Conservation (phyloP, 2,888 invertebrate genomes). For the Gymnosoma rotundatum region DNA sequence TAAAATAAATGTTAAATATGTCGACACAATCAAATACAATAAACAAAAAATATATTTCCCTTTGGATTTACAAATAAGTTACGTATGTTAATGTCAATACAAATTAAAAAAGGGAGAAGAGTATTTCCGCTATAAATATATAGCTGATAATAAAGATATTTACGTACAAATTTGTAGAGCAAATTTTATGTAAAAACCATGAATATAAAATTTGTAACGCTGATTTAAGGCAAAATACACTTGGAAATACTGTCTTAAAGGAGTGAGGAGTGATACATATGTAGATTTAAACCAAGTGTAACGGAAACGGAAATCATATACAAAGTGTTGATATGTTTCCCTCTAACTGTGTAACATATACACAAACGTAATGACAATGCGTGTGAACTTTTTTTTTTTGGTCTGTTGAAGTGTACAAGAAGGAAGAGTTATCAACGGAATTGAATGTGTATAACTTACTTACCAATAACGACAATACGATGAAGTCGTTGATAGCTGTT, state of each 20-base stretch:
- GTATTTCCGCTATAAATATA: background rate
- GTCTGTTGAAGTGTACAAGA: conserved; percentile 5
- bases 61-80: conserved; percentile 11
- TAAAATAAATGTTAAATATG: conserved; percentile 55
- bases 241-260: background rate
- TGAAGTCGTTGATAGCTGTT: conserved; percentile 31
- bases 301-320: conserved; percentile 80
- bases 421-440: conserved; percentile 57
- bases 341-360: conserved; percentile 37
- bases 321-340: conserved; percentile 80
- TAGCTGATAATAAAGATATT: conserved; percentile 37
- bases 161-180: conserved; percentile 12
- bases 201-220: conserved; percentile 61
- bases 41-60: conserved; percentile 7
- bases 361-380: background rate
- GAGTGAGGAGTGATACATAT: background rate
- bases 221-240: conserved; percentile 36
- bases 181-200: conserved; percentile 33
- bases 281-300: conserved; percentile 48
- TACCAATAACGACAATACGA: conserved; percentile 52
- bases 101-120: conserved; percentile 11
- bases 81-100: conserved; percentile 53
- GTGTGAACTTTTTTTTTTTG: background rate
- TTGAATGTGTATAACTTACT: conserved; percentile 54
- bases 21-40: conserved; percentile 35